Evolutionary conservation across 2,797 vertebrate genomes (phyloP).

Genomic region (Sternarchorhynchus goeldii): DNA sequence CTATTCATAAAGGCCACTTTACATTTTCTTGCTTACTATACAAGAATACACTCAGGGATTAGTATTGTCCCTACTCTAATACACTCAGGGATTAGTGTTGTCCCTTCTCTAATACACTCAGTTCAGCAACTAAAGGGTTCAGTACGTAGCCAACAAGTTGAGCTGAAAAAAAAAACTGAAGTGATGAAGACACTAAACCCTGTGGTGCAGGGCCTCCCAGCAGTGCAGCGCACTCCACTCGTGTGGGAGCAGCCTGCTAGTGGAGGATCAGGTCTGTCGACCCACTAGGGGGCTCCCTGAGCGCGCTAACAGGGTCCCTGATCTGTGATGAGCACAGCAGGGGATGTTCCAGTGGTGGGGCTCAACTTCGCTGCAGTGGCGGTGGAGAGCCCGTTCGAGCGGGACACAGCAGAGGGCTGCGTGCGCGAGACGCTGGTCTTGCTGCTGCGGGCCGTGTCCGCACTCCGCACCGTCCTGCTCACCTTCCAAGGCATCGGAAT

Average conservation of each 20-base stretch:
- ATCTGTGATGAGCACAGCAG: conserved; percentile 60
- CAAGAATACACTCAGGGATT: background rate
- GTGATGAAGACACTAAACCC: background rate
- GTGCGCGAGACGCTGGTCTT: conserved; percentile 76
- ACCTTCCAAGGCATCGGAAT: conserved; percentile 77
- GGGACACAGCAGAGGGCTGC: conserved; percentile 77
- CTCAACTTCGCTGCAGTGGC: conserved; percentile 79
- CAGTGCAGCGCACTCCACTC: too few species aligned
- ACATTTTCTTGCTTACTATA: too few species aligned
- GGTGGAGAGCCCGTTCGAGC: conserved; percentile 69
- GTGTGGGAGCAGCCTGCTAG: background rate
- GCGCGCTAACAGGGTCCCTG: background rate
- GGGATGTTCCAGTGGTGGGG: conserved; percentile 77
- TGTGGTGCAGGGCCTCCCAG: background rate
- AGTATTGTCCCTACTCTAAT: background rate
- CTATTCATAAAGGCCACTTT: too few species aligned
- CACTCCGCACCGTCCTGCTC: conserved; percentile 69
- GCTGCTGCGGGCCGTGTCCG: conserved; percentile 72
- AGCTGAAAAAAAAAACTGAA: background rate
- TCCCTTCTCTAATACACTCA: background rate
- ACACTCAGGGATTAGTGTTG: background rate
- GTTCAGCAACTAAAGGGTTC: background rate
- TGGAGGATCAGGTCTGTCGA: background rate
- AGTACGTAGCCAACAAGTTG: background rate
- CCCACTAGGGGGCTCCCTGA: background rate